Conservation (phyloP, 2,113 vertebrate species). For the Aix galericulata region DNA sequence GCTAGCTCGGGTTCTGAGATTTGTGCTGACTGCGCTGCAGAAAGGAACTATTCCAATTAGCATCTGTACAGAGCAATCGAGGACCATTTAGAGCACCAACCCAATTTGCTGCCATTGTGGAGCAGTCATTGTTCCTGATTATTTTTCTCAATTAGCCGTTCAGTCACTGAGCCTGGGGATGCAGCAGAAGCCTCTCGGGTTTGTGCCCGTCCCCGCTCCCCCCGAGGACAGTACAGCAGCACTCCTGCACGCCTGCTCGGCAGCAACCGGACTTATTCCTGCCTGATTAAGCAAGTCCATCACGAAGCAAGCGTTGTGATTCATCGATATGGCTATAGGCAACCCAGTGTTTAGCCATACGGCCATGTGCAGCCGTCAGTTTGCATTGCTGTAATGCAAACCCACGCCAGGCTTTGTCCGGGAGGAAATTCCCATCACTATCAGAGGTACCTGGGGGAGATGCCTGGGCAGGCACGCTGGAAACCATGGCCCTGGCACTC, state of each 20-base stretch:
- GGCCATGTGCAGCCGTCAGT: not conserved
- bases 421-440: not conserved
- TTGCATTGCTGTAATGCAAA: not conserved
- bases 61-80: slow-evolving; percentile 35
- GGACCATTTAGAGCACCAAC: slow-evolving; percentile 34
- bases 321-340: not conserved
- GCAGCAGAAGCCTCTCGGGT: not conserved
- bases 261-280: not conserved
- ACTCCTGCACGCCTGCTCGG: not conserved
- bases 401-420: not conserved
- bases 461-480: not conserved
- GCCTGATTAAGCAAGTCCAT: not conserved
- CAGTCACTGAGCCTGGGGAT: slow-evolving; percentile 3
- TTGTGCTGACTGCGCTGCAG: slow-evolving; percentile 46
- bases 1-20: slow-evolving; percentile 42
- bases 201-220: not conserved
- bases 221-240: fast-evolving
- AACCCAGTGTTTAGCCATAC: not conserved
- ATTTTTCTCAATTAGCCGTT: not conserved
- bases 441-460: not conserved
- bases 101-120: slow-evolving; percentile 44
- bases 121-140: slow-evolving; percentile 20
- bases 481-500: not conserved
- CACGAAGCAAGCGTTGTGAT: not conserved
- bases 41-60: slow-evolving; percentile 54